Base-by-base conservation (phyloP, 2,888 invertebrate genomes). In the Pyralis farinalis region DNA sequence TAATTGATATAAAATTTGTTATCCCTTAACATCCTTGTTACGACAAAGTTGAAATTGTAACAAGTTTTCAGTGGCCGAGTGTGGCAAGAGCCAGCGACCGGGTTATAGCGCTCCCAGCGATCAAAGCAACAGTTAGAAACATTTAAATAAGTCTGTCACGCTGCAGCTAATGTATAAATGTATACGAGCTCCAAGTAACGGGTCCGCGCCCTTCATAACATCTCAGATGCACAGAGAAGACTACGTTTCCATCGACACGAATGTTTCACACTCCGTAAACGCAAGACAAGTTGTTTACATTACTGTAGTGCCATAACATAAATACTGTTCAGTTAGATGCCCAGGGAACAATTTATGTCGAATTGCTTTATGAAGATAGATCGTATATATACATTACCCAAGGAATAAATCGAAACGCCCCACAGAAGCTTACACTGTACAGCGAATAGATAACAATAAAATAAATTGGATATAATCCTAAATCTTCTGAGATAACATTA, bases 71-170 rank as follows among this genome's bases (percentile, higher is more conserved):
- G 41, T 47, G 55, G 51, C 58, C 51, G 54, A 63, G 60, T 59
- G 62, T 53, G 55, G 44, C 50, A 51, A 55, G 54, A 59, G 61
- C 51, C 63, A 63, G 65, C 66, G 69, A 70, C 78, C 70, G 65
- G 69, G 73, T 79, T 76, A 78, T 61, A 58, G 57, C 59, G 60
- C 68, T 71, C 64, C 56, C 63, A 70, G 68, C 69, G 62, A 54
- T 55, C 47, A 42, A 63, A 54, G 55, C 47, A 42, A 57, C 82
- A 75, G 81, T 83, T 80, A 82, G 56, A 72, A 63, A 63, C 71
- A 80, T 81, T 80, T 78, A 82, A 83, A 82, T 81, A 77, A 72
- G 69, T 73, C 74, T 78, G 76, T 80, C 76, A 79, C 71, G 81
- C 64, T 65, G 66, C 53, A 47, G 60, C 64, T 74, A 72, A 79